Percentiles rank a stretch among this genome's conserved stretches.
Evolutionary conservation across 2,888 invertebrate genomes (phyloP).

Genomic region (Pollenia amentaria): DNA sequence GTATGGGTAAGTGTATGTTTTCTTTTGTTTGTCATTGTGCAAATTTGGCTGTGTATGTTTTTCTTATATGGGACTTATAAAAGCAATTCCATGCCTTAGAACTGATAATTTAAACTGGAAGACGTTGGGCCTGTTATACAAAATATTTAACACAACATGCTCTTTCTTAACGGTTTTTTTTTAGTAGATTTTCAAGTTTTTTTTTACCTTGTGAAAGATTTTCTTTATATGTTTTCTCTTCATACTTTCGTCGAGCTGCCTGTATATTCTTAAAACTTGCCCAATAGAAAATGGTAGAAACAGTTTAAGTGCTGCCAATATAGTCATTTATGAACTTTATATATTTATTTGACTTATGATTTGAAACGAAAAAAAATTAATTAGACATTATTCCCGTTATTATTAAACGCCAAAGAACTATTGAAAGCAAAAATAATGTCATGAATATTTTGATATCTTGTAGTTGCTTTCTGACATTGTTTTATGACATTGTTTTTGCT

Average conservation of each 20-base stretch:
- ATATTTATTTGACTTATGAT: too few relatives aligned
- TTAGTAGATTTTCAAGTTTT: slow-evolving; percentile 11
- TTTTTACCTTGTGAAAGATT: neutral
- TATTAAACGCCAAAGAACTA: too few relatives aligned
- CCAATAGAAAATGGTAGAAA: slow-evolving; percentile 10
- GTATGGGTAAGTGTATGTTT: neutral
- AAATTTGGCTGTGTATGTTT: slow-evolving; percentile 18
- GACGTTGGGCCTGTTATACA: neutral
- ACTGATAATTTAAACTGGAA: too few relatives aligned
- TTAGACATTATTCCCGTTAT: too few relatives aligned
- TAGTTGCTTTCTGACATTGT: too few relatives aligned
- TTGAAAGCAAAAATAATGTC: too few relatives aligned
- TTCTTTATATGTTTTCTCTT: slow-evolving; percentile 1
- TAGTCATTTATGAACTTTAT: too few relatives aligned
- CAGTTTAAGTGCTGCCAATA: too few relatives aligned
- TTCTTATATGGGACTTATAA: neutral
- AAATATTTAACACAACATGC: slow-evolving; percentile 21
- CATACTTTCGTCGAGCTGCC: neutral
- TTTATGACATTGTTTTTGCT: too few relatives aligned
- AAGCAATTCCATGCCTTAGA: neutral
- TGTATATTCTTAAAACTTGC: neutral
- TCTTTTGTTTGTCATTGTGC: slow-evolving; percentile 39
- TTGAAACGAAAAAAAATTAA: too few relatives aligned
- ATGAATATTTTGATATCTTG: too few relatives aligned
- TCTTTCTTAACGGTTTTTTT: neutral